Evolutionary conservation across 2,888 invertebrate genomes (phyloP), one percentile per base, ranked within the genome.

Genomic region (Sminthurides aquaticus): DNA sequence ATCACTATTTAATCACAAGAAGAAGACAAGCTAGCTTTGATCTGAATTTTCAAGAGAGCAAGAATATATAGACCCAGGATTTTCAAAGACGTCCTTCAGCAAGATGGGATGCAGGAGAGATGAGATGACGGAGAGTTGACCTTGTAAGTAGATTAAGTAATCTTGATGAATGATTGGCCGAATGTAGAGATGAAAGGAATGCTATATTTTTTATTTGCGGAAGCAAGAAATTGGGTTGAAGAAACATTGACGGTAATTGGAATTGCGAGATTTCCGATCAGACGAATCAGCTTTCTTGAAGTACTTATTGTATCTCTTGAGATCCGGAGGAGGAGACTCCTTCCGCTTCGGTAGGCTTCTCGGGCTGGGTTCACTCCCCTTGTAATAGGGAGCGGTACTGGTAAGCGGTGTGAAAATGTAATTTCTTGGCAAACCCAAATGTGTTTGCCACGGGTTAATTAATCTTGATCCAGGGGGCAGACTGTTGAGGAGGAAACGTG

Each of bases 201-300:
- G n/a, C n/a, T n/a, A n/a, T n/a, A 5, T 34, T 52, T 18, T 52
- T 22, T 52, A 52, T 52, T 52, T 52, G 20, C 52, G 52, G 22
- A 52, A 52, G 52, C 52, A 52, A 22, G 52, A 52, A 22, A 52
- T 52, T 15, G 52, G 52, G 20, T 52, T 52, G 52, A 52, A 52
- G 22, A 52, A 52, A 52, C 52, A 52, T 52, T 52, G 52, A 52
- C 52, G 52, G 52, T 52, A 52, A 52, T 52, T 52, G 52, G 52
- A 52, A 52, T 52, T 22, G 15, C 52, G 52, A 18, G 52, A 52
- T 52, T 22, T 52, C 5, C 52, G 43, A 34, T 34, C 43, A 34
- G 43, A 34, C 8, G 43, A 34, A 15, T 34, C 43, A 5, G 43
- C 43, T 34, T 34, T 34, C 43, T 34, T 34, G 8, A 34, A 34